Percentiles rank a stretch among this genome's conserved stretches.
These are phyloP conservation scores for Diorhabda sublineata DNA, from an alignment of 1,140 invertebrate species.

Conservation along the genomic window DNA sequence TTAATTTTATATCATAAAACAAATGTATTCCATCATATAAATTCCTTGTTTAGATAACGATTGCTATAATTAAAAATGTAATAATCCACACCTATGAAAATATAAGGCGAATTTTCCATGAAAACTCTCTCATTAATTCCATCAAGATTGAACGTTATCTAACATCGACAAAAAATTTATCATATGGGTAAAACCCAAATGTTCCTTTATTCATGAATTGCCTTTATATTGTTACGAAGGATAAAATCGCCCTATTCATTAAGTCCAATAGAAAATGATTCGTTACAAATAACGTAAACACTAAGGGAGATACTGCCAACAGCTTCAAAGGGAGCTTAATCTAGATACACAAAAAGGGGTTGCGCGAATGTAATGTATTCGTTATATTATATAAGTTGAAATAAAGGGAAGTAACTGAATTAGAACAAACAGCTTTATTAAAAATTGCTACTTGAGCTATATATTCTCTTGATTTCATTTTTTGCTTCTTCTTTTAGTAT, in stretches of 20 bases:
- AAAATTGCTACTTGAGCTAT: too few species aligned
- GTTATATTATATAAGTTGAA: too few species aligned
- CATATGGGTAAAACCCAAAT: background rate
- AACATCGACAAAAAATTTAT: background rate
- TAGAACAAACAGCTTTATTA: too few species aligned
- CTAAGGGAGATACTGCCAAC: conserved; percentile 19
- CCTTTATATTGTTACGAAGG: conserved; percentile 25
- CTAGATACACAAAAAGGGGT: background rate
- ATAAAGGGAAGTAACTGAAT: too few species aligned
- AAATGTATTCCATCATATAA: background rate
- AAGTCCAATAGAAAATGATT: conserved; percentile 34
- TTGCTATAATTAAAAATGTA: background rate
- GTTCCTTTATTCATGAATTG: conserved; percentile 17
- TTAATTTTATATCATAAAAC: background rate
- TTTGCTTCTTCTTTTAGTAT: too few species aligned
- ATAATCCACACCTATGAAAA: background rate
- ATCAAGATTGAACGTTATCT: background rate
- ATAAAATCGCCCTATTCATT: conserved; percentile 33
- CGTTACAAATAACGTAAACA: conserved; percentile 37
- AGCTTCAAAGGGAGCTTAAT: background rate
- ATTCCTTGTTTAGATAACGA: background rate
- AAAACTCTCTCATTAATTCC: background rate
- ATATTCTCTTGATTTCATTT: too few species aligned
- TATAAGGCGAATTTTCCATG: background rate
- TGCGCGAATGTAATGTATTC: background rate